phyloP scores from a whole-genome alignment of 2,113 vertebrate genomes.

The Chaetops frenatus region DNA sequence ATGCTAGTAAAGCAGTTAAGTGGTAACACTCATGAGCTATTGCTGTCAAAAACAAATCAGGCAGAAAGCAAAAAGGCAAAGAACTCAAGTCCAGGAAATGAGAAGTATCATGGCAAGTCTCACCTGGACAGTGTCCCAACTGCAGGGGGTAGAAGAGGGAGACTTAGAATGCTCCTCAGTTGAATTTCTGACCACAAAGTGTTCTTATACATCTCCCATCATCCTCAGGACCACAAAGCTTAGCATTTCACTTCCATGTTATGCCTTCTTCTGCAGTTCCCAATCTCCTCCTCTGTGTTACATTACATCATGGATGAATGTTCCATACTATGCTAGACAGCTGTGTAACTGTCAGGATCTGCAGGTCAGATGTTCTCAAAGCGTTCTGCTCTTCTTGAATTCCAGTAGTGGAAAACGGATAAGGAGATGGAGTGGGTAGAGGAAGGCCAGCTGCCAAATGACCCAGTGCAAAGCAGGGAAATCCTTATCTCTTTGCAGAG shows the following conservation, averaged over 20 bases:
- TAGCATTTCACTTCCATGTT: background rate
- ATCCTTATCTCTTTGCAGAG: background rate
- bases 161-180: background rate
- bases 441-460: background rate
- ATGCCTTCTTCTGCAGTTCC: background rate
- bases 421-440: background rate
- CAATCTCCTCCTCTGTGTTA: background rate
- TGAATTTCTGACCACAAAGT: background rate
- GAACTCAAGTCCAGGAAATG: background rate
- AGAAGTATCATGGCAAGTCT: background rate
- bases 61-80: background rate
- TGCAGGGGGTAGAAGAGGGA: background rate
- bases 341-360: background rate
- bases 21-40: background rate
- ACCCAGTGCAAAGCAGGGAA: background rate
- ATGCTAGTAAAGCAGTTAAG: background rate
- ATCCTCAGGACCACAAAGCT: background rate
- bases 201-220: background rate
- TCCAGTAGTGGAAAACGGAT: background rate
- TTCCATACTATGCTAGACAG: background rate
- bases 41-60: background rate
- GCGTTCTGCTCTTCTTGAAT: background rate
- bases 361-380: background rate
- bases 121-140: background rate
- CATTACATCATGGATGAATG: background rate